A percentile compares a stretch with the other conserved stretches of the same genome.
Conservation (phyloP, 2,797 vertebrate genomes). For the Anomalospiza imberbis region DNA sequence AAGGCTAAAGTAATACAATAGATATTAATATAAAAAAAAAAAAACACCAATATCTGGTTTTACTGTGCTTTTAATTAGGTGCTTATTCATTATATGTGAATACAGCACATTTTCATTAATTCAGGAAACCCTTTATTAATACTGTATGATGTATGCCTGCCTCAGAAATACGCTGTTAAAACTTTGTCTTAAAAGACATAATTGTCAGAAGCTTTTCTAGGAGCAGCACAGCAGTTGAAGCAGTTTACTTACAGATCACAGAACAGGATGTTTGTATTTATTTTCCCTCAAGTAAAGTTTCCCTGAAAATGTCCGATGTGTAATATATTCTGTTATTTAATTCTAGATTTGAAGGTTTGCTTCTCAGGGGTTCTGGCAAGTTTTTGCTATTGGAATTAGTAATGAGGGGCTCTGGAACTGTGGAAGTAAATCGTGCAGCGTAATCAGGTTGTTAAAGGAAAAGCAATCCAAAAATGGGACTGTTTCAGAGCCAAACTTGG, state of each 20-base stretch:
- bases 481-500: neutral
- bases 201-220: conserved; percentile 64
- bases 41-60: conserved; percentile 65
- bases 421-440: conserved; percentile 39
- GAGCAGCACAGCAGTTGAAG: conserved; percentile 4
- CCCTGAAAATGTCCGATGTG: conserved; percentile 42
- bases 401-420: conserved; percentile 55
- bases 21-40: conserved; percentile 69
- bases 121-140: conserved; percentile 65
- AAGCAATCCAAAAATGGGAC: conserved; percentile 10
- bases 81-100: conserved; percentile 70
- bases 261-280: conserved; percentile 54
- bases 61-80: conserved; percentile 72
- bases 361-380: conserved; percentile 57
- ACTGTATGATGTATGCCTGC: conserved; percentile 43
- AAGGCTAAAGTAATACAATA: conserved; percentile 76
- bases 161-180: conserved; percentile 53
- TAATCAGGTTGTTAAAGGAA: conserved; percentile 22
- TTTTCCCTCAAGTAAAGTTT: conserved; percentile 61
- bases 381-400: conserved; percentile 61
- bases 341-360: conserved; percentile 54
- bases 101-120: conserved; percentile 68
- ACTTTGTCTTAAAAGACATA: conserved; percentile 50
- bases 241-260: conserved; percentile 48
- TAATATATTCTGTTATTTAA: conserved; percentile 63